Conservation (phyloP, 2,113 vertebrate genomes). For the Dipodomys ordii region DNA sequence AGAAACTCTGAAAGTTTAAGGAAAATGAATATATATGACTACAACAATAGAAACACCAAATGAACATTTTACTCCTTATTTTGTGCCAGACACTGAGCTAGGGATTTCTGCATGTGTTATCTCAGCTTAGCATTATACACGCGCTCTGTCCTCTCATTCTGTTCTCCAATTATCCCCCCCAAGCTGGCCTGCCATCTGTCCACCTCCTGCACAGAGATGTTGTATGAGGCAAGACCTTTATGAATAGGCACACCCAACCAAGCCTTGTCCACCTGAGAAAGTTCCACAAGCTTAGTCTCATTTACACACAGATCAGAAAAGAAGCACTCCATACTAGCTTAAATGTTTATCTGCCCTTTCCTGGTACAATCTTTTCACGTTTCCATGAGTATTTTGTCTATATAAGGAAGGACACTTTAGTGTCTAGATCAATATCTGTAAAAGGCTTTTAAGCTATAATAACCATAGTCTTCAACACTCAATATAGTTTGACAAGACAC, state of each 20-base stretch:
- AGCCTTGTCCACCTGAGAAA: neutral
- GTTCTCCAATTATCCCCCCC: constrained; percentile 63
- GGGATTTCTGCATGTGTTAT: constrained; percentile 63
- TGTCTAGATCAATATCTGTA: constrained; percentile 57
- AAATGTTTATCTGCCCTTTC: constrained; percentile 39
- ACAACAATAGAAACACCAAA: constrained; percentile 68
- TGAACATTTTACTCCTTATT: constrained; percentile 68
- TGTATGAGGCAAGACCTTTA: constrained; percentile 56
- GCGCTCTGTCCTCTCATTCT: constrained; percentile 59
- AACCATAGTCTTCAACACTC: constrained; percentile 44
- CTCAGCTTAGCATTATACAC: constrained; percentile 62
- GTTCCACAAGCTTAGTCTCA: neutral
- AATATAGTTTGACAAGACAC: constrained; percentile 31
- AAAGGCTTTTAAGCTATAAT: constrained; percentile 73
- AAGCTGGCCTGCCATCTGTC: constrained; percentile 58
- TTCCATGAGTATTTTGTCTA: constrained; percentile 32
- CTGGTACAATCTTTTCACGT: neutral
- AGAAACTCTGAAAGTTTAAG: constrained; percentile 40
- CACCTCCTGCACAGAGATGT: constrained; percentile 43
- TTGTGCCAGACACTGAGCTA: constrained; percentile 66
- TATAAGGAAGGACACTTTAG: constrained; percentile 16
- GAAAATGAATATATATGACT: constrained; percentile 68
- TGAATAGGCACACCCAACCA: neutral
- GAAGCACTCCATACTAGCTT: neutral
- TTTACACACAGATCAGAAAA: neutral